Conservation (phyloP, 1,140 invertebrate species). For the Pogonomyrmex californicus region DNA sequence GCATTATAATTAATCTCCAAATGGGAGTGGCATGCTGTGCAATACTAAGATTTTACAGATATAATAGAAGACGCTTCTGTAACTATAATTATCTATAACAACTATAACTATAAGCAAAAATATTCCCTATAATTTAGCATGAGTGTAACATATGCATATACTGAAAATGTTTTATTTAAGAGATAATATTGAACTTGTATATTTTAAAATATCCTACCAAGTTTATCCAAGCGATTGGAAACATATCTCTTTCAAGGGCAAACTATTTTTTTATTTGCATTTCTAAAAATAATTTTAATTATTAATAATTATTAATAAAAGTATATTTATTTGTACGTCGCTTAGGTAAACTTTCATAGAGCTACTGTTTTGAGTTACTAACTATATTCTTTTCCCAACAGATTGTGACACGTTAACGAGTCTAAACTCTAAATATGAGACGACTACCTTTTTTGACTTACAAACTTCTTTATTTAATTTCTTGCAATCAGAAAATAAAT, state of each 20-base stretch:
- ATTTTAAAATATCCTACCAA: background rate
- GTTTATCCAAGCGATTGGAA: conserved; percentile 64
- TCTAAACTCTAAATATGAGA: conserved; percentile 79
- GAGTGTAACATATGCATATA: background rate
- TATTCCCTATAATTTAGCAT: conserved; percentile 12
- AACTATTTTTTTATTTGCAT: background rate
- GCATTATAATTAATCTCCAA: conserved; percentile 14
- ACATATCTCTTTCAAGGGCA: background rate
- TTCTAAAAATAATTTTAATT: background rate
- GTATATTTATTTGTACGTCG: conserved; percentile 21
- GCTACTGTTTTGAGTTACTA: conserved; percentile 68
- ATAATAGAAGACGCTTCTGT: conserved; percentile 36
- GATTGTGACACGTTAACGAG: conserved; percentile 83
- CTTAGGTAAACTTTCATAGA: conserved; percentile 65
- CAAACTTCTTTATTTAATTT: conserved; percentile 73
- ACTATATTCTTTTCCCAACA: conserved; percentile 82
- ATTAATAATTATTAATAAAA: conserved; percentile 3
- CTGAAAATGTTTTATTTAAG: conserved; percentile 16
- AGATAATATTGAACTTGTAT: conserved; percentile 25
- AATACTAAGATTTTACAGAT: conserved; percentile 26
- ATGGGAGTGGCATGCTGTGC: conserved; percentile 33
- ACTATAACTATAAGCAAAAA: conserved; percentile 11
- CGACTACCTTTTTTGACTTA: conserved; percentile 65
- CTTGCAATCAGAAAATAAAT: conserved; percentile 55
- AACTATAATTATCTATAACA: conserved; percentile 49